A percentile compares a stretch with the other conserved stretches of the same genome.
phyloP scores from a whole-genome alignment of 1,140 invertebrate species.

The Aphelinus certus region DNA sequence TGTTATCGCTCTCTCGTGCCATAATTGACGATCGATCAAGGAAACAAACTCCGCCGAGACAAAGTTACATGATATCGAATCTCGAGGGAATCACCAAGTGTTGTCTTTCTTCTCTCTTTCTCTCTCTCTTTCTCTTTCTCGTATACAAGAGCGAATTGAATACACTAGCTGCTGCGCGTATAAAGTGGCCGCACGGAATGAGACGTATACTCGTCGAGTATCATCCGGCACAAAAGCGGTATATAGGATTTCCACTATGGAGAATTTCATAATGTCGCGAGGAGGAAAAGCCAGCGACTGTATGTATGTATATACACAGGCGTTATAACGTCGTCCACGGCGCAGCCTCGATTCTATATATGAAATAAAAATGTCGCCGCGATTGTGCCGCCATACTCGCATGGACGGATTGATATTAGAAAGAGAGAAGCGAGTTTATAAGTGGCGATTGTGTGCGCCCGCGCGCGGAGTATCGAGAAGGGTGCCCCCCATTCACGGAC shows the following conservation, averaged over 20 bases:
- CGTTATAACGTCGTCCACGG: background rate
- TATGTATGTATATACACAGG: too few species aligned
- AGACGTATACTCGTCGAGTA: too few species aligned
- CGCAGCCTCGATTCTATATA: slow-evolving; percentile 17
- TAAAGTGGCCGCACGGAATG: too few species aligned
- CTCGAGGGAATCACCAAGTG: too few species aligned
- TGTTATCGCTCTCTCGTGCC: too few species aligned
- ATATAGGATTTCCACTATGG: background rate
- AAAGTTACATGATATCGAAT: too few species aligned
- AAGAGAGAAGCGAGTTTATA: background rate
- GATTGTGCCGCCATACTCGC: slow-evolving; percentile 1
- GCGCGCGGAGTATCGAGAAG: slow-evolving; percentile 9
- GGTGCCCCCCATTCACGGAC: slow-evolving; percentile 42
- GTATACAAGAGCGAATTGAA: too few species aligned
- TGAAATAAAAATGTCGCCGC: slow-evolving; percentile 50
- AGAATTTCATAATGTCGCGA: slow-evolving; percentile 5
- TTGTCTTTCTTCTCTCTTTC: too few species aligned
- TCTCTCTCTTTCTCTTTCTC: too few species aligned
- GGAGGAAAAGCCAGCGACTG: background rate
- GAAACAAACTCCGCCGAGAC: too few species aligned
- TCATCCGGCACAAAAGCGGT: background rate
- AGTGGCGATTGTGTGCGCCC: background rate
- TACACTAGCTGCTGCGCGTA: too few species aligned
- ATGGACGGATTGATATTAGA: slow-evolving; percentile 29
- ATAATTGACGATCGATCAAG: too few species aligned